phyloP scores from a whole-genome alignment of 2,797 vertebrate species.

The Anguilla anguilla region DNA sequence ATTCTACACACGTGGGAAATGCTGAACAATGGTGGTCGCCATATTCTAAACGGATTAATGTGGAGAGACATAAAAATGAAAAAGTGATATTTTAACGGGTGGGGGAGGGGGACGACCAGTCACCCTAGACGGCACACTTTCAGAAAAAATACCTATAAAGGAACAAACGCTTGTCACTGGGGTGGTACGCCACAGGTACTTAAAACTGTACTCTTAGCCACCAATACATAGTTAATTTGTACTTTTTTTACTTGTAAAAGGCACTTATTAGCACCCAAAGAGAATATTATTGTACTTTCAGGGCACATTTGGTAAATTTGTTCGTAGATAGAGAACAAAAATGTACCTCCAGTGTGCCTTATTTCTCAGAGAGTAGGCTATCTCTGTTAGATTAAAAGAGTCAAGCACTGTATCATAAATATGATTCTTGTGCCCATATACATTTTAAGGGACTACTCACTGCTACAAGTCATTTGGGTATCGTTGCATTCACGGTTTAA shows the following conservation, averaged over 20 bases:
- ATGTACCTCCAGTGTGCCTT: too few relatives aligned
- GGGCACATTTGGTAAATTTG: too few relatives aligned
- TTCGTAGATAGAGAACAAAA: too few relatives aligned
- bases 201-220: too few relatives aligned
- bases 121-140: not conserved
- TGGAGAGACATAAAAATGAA: not conserved
- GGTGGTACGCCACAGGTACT: too few relatives aligned
- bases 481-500: not conserved
- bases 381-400: not conserved
- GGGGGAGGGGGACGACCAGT: not conserved
- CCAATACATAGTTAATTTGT: too few relatives aligned
- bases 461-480: not conserved
- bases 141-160: too few relatives aligned
- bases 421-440: not conserved
- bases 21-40: not conserved
- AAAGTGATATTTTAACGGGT: not conserved
- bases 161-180: too few relatives aligned
- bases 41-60: not conserved
- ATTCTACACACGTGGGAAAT: not conserved
- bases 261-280: too few relatives aligned
- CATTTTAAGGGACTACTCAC: not conserved
- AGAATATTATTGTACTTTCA: too few relatives aligned
- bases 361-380: too few relatives aligned
- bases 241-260: too few relatives aligned
- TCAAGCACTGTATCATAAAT: not conserved